Base-by-base conservation (phyloP, 2,797 vertebrate genomes). In the Chaenodraco wilsoni region DNA sequence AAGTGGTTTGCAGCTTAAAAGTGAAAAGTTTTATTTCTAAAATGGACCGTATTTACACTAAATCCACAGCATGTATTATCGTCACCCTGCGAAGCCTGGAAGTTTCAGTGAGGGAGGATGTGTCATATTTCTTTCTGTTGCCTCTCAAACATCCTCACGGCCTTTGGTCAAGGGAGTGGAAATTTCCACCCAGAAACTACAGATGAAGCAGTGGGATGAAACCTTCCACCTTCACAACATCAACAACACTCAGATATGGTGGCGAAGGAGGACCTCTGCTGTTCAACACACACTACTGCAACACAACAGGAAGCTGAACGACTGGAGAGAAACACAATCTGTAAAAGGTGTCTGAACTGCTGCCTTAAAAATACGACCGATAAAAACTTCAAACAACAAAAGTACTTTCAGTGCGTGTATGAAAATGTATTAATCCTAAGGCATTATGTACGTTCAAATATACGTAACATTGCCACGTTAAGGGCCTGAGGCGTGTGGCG, bases 141-240 rank as follows among this genome's bases (percentile, higher is more conserved):
- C 31, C 43, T 83, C 69, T 60, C 60, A 72, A 77, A 87, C 78
- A 77, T 84, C 75, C 72, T 72, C 51, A 4, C 65, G 79, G 76
- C 71, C 77, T 87, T 85, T 56, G 60, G 83, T 78, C 75, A 66
- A 70, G 46, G 70, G 40, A 88, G 81, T 92, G 91, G 91, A 93
- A 93, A 91, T 91, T 92, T 93, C 91, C 92, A 89, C 69, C 64
- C 43, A 19, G 43, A 75, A 51, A 58, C 66, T 31, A 21, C 27
- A 37, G 33, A 37, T 7, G 23, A 49, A 55, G 73, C 57, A 46
- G 61, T 9, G 45, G 73, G 10, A 54, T 37, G 31, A 37, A 37
- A 21, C 40, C 62, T 19, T 10, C 37, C 49, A n/a, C 57, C 63
- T 16, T 73, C 65, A 80, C 76, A 69, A 74, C 78, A 4, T 9